phyloP scores from a whole-genome alignment of 1,140 invertebrate species.

The Aricia agestis region DNA sequence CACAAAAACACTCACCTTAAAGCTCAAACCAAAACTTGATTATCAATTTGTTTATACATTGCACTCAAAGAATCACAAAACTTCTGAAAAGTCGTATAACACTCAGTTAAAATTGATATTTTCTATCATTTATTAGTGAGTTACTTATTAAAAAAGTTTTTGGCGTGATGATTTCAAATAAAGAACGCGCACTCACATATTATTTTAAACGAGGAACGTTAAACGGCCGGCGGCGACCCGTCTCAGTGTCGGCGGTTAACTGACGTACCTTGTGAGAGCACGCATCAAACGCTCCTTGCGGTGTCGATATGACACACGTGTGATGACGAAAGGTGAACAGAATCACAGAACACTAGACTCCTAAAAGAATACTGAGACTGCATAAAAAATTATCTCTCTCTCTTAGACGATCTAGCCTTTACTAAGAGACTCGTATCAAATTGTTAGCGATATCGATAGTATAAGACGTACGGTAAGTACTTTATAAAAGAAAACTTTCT shows the following conservation, averaged over 20 bases:
- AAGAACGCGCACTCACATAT: slow-evolving; percentile 8
- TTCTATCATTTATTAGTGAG: not conserved
- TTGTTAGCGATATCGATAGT: too few species aligned
- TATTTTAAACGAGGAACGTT: slow-evolving; percentile 18
- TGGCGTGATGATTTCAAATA: not conserved
- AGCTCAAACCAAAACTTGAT: not conserved
- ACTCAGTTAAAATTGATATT: not conserved
- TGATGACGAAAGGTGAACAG: not conserved
- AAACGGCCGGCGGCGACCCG: slow-evolving; percentile 37
- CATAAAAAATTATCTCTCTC: too few species aligned
- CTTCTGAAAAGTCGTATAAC: not conserved
- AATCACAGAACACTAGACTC: not conserved
- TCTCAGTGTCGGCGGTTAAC: slow-evolving; percentile 52
- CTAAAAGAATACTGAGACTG: too few species aligned
- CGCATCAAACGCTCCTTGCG: not conserved
- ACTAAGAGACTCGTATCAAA: too few species aligned
- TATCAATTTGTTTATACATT: not conserved
- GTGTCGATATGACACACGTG: slow-evolving; percentile 11
- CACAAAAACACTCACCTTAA: slow-evolving; percentile 1
- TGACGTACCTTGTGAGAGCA: slow-evolving; percentile 34
- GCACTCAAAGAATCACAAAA: not conserved
- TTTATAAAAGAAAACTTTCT: too few species aligned
- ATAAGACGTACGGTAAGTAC: too few species aligned
- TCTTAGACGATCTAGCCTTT: too few species aligned
- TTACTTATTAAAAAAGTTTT: not conserved